Evolutionary conservation across 2,113 vertebrate genomes (phyloP), one percentile per base, ranked within the genome.

Genomic region (Amphiprion ocellaris): DNA sequence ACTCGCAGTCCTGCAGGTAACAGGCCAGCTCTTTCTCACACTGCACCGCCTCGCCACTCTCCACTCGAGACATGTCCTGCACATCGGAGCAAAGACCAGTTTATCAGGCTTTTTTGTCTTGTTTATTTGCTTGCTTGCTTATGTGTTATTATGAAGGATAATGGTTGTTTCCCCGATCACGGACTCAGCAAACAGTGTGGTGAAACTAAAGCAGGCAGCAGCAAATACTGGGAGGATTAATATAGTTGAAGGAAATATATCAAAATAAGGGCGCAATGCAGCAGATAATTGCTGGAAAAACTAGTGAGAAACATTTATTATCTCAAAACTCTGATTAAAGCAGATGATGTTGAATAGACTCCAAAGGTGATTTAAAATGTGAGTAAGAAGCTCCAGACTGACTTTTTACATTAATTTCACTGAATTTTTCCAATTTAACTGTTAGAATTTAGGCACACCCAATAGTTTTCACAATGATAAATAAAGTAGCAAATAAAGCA

Each of bases 1-100:
- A 90, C 85, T 99, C 97, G 0, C 97, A 97, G 90, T 99, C 97
- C 86, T 97, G 97, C 88, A 99, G 95, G 82, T 97, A 99, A 72
- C 95, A 83, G 4, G 96, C 94, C 77, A 99, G 95, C 1, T 99
- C 97, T 1, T 93, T 81, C 73, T 99, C 98, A 1, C 97, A 96
- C 71, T 96, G 96, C 65, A 96, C 96, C 0, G 90, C 84, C 69
- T 97, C 96, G 2, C 97, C 97, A 0, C 95, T 95, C 95, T 99
- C 98, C 84, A 97, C 83, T 19, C 96, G 96, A 67, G 97, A 96
- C 80, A 97, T 95, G 2, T 99, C 98, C 98, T 99, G 87, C 0
- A 69, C 16, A 75, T 0, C 15, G 7, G 0, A 12, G 28, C 2
- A 76, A 2, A 17, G 4, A 67, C 1, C 4, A 0, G 23, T 0